Base-by-base conservation (phyloP, 1,140 invertebrate species). In the Drosophila azteca region DNA sequence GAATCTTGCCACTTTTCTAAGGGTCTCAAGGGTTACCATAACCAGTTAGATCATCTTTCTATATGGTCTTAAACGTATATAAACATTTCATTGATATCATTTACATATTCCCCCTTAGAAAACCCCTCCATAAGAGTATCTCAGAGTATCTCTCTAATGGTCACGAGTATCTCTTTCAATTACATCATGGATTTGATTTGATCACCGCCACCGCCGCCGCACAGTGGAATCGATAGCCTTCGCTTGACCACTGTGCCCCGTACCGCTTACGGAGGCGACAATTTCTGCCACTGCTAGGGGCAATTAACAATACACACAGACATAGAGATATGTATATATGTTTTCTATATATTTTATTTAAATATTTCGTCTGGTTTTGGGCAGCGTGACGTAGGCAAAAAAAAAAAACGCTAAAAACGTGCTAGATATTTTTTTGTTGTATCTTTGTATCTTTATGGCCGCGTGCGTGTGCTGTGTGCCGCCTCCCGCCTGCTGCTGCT, bases 321-420 rank as follows among this genome's bases (percentile, higher is more conserved):
- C 15, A 26, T 52, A 60, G 46, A 15, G 13, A 24, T 45, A 55
- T 52, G 17, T 72, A 45, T 73, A 41, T 75, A 64, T 74, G 48
- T 64, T 61, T 61, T n/a, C n/a, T 50, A 55, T 62, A 66, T 63
- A 76, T 66, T 67, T 48, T 60, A 50, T 75, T 60, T 61, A 48
- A 60, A 51, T 48, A 53, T 64, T 64, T 67, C 50, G 74, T 88
- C 74, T 81, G 74, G 69, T 88, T 87, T 88, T 88, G 83, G 35
- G 11, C 35, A 39, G 82, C 69, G 74, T 85, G 82, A 88, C 82
- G 82, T 85, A 66, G 81, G 68, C 70, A 74, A 61, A 67, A 82
- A 72, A 61, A 61, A 71, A 82, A 72, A 57, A 60, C 67, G 78
- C 44, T 62, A 49, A 75, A 85, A 88, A 87, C 82, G 83, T 87